Percentiles rank a stretch among this genome's conserved stretches.
Evolutionary conservation across 2,113 vertebrate species (phyloP).

Genomic region (Upupa epops): DNA sequence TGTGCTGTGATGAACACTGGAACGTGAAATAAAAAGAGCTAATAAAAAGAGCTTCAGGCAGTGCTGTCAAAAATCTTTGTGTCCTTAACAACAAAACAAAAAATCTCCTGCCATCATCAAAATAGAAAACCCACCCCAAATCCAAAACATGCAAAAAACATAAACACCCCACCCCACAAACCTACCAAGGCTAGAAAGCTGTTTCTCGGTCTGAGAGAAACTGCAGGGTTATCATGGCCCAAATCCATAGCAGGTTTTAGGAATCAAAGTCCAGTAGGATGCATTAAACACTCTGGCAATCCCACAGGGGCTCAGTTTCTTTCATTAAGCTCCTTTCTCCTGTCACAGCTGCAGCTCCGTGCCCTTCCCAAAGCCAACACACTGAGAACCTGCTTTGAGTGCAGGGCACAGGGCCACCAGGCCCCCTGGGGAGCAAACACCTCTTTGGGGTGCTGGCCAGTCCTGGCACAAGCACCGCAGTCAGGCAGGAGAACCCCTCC

Average conservation of each 20-base stretch:
- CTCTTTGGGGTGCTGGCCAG: background rate
- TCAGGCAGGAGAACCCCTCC: background rate
- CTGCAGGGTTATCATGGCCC: background rate
- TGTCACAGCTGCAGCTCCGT: background rate
- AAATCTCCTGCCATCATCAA: background rate
- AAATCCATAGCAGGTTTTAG: background rate
- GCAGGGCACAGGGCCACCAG: accelerated
- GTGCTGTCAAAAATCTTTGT: background rate
- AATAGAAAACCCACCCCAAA: background rate
- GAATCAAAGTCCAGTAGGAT: background rate
- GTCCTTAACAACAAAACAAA: background rate
- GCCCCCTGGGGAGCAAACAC: accelerated
- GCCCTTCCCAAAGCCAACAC: background rate
- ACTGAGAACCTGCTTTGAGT: background rate
- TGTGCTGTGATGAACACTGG: constrained; percentile 29
- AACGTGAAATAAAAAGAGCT: background rate
- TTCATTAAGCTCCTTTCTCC: background rate
- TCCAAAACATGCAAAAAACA: background rate
- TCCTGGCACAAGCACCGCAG: background rate
- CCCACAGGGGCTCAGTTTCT: background rate
- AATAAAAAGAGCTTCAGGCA: constrained; percentile 45
- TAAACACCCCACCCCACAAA: background rate
- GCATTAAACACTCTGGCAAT: background rate
- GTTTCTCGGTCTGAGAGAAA: background rate
- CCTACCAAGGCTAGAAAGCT: background rate